A percentile compares a stretch with the other conserved stretches of the same genome.
phyloP scores from a whole-genome alignment of 2,797 vertebrate species.

The Pachyuromys duprasi region DNA sequence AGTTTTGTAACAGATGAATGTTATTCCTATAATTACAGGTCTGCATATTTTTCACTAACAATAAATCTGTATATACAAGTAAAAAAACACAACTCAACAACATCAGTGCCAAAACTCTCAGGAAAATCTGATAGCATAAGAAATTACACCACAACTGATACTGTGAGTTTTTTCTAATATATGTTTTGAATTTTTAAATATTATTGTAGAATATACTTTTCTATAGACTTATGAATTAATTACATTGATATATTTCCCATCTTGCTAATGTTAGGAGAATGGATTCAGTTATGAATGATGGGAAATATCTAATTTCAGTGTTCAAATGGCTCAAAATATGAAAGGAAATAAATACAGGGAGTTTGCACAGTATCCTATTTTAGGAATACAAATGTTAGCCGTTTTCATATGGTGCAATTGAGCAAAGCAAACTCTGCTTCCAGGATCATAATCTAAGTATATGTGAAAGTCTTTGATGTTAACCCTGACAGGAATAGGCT shows the following conservation, averaged over 20 bases:
- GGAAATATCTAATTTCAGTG: slow-evolving; percentile 79
- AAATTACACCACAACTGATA: background rate
- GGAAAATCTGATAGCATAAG: background rate
- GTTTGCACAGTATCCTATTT: slow-evolving; percentile 69
- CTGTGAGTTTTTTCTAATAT: background rate
- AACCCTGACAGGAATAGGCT: background rate
- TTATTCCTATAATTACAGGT: background rate
- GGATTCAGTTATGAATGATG: slow-evolving; percentile 74
- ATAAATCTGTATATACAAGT: background rate
- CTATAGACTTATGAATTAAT: slow-evolving; percentile 27
- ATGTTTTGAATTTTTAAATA: slow-evolving; percentile 27
- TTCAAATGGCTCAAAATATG: slow-evolving; percentile 80
- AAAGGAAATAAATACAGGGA: slow-evolving; percentile 80
- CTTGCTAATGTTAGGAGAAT: slow-evolving; percentile 49
- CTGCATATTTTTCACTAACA: slow-evolving; percentile 15
- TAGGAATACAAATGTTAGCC: slow-evolving; percentile 79
- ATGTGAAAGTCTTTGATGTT: background rate
- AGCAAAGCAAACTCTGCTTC: background rate
- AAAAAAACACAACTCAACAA: background rate
- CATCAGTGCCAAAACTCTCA: background rate
- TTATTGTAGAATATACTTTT: slow-evolving; percentile 7
- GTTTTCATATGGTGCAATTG: slow-evolving; percentile 72
- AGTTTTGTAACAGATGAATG: slow-evolving; percentile 6
- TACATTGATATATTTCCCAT: slow-evolving; percentile 26
- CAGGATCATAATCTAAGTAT: background rate